Conservation (phyloP, 2,797 vertebrate genomes). For the Pogonophryne albipinna region DNA sequence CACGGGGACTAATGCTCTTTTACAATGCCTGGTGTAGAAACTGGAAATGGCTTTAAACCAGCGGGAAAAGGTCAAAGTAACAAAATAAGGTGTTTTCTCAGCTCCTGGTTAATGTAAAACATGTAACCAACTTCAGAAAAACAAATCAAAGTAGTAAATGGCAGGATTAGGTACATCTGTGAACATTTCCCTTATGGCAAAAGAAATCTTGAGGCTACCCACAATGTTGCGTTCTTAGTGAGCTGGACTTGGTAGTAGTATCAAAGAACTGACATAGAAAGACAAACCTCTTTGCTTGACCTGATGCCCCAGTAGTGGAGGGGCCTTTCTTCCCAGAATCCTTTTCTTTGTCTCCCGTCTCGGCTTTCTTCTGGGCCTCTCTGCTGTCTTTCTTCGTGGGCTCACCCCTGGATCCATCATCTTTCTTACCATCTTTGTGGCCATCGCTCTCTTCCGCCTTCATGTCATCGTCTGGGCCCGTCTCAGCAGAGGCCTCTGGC, state of each 20-base stretch:
- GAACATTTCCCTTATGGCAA: slow-evolving; percentile 85
- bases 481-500: slow-evolving; percentile 91
- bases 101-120: slow-evolving; percentile 87
- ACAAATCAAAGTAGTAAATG: slow-evolving; percentile 83
- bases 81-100: slow-evolving; percentile 87
- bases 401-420: slow-evolving; percentile 93
- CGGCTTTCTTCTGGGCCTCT: slow-evolving; percentile 97
- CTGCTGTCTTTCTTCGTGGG: slow-evolving; percentile 95
- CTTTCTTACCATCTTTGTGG: slow-evolving; percentile 97
- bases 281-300: slow-evolving; percentile 99
- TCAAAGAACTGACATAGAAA: slow-evolving; percentile 99
- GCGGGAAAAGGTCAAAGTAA: slow-evolving; percentile 92
- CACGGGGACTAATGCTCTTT: slow-evolving; percentile 92
- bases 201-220: slow-evolving; percentile 97
- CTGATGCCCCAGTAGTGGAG: slow-evolving; percentile 97
- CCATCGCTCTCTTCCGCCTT: slow-evolving; percentile 90
- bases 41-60: slow-evolving; percentile 87
- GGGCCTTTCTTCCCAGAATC: slow-evolving; percentile 99
- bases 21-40: slow-evolving; percentile 89
- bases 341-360: slow-evolving; percentile 99
- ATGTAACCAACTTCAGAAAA: slow-evolving; percentile 90
- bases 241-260: slow-evolving; percentile 97
- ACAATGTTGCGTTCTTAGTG: slow-evolving; percentile 98
- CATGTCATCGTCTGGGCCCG: slow-evolving; percentile 91
- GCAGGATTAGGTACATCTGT: slow-evolving; percentile 96